Conservation (phyloP, 2,113 vertebrate species). For the Beaufortia kweichowensis region DNA sequence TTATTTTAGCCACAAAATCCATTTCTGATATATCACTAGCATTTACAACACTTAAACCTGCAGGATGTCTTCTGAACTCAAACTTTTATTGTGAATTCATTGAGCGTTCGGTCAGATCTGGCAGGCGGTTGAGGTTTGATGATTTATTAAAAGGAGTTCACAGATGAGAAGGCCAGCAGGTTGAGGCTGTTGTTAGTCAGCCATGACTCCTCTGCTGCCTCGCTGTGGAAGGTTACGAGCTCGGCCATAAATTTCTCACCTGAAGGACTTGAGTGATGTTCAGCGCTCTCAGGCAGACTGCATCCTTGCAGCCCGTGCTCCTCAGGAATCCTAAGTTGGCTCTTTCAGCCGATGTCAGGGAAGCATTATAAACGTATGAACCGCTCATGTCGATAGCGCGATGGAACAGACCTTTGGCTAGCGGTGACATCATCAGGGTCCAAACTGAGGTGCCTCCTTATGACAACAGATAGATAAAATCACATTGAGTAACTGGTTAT, state of each 20-base stretch:
- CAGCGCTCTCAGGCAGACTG: conserved; percentile 66
- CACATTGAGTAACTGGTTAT: too few relatives aligned
- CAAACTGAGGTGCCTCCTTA: conserved; percentile 73
- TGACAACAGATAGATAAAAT: not conserved
- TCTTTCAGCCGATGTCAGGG: conserved; percentile 68
- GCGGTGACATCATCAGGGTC: conserved; percentile 74
- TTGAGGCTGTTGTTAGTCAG: conserved; percentile 30
- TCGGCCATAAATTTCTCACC: conserved; percentile 57
- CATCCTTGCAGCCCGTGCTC: conserved; percentile 66
- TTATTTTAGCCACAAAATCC: conserved; percentile 15
- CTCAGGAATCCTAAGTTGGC: conserved; percentile 73
- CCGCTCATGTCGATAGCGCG: conserved; percentile 78
- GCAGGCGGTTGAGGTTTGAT: conserved; percentile 11
- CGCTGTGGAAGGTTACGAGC: conserved; percentile 13
- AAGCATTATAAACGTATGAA: conserved; percentile 64
- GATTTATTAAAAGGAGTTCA: conserved; percentile 30
- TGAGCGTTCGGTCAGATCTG: conserved; percentile 3
- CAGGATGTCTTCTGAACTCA: not conserved
- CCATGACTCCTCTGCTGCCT: conserved; percentile 12
- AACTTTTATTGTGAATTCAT: conserved; percentile 20
- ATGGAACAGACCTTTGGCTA: conserved; percentile 75
- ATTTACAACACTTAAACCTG: conserved; percentile 17
- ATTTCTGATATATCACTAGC: conserved; percentile 4
- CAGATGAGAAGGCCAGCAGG: not conserved
- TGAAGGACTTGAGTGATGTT: conserved; percentile 65